These are phyloP conservation scores for Notothenia coriiceps DNA, from an alignment of 2,113 vertebrate genomes.

Conservation along the genomic window DNA sequence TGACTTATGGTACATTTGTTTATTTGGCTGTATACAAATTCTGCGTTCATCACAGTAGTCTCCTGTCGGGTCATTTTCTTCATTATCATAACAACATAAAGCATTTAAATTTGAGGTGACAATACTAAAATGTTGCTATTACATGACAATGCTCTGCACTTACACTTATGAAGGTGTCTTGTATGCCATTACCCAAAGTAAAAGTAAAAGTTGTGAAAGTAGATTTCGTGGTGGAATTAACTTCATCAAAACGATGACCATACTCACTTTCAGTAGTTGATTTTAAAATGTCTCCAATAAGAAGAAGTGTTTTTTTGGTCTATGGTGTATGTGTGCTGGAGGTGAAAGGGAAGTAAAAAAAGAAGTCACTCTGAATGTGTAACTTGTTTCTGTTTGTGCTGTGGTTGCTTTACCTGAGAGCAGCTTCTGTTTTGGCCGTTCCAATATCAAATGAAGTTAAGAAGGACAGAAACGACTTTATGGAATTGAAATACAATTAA, in stretches of 20 bases:
- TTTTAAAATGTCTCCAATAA: not conserved
- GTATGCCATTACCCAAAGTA: not conserved
- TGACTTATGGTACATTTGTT: too few species aligned
- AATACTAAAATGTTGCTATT: too few species aligned
- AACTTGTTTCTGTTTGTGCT: not conserved
- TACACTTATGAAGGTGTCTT: too few species aligned
- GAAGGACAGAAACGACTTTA: too few species aligned
- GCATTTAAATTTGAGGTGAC: too few species aligned
- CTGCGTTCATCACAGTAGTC: too few species aligned
- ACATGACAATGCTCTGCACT: too few species aligned
- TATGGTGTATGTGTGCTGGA: slow-evolving; percentile 5
- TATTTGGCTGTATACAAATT: too few species aligned
- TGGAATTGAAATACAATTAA: not conserved
- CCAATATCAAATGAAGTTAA: not conserved
- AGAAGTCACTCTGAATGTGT: not conserved
- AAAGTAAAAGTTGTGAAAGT: not conserved
- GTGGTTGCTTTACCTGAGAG: not conserved
- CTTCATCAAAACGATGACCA: not conserved
- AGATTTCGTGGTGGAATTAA: not conserved
- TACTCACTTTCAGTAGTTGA: not conserved
- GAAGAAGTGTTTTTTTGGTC: slow-evolving; percentile 44
- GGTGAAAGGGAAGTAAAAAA: slow-evolving; percentile 53
- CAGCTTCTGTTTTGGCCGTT: not conserved
- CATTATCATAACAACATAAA: too few species aligned
- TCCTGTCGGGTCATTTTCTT: too few species aligned